These are phyloP conservation scores for Otolemur crassicaudatus DNA, from an alignment of 2,797 vertebrate genomes.

Conservation along the genomic window DNA sequence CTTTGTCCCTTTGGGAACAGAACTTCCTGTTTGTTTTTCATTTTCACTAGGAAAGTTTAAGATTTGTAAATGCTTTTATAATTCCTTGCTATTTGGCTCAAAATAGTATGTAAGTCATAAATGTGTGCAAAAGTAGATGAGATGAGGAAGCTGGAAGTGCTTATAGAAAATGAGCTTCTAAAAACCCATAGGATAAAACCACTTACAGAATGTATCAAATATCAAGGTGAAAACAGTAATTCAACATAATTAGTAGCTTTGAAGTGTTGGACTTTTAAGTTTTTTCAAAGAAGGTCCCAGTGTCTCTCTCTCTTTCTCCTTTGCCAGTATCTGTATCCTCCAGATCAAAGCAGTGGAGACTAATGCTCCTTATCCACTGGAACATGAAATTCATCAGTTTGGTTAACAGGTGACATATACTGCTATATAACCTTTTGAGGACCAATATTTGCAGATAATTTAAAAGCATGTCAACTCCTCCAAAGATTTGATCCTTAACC, in stretches of 20 bases:
- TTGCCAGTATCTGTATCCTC: slow-evolving; percentile 20
- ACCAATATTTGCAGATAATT: background rate
- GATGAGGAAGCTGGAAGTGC: background rate
- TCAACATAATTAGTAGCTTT: slow-evolving; percentile 12
- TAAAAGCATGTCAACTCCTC: background rate
- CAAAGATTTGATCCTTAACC: background rate
- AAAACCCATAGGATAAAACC: background rate
- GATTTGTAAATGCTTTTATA: background rate
- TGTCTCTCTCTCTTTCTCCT: background rate
- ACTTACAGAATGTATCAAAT: background rate
- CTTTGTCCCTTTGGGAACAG: background rate
- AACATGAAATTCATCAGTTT: slow-evolving; percentile 15
- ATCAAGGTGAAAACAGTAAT: background rate
- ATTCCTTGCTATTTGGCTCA: background rate
- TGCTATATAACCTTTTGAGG: background rate
- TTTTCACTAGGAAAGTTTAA: background rate
- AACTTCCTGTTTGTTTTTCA: background rate
- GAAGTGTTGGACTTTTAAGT: background rate
- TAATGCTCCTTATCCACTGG: background rate
- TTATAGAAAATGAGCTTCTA: background rate
- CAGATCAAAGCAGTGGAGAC: slow-evolving; percentile 65
- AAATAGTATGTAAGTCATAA: background rate
- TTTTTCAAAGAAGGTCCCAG: background rate
- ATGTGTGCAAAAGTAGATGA: background rate
- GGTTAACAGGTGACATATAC: background rate